A percentile compares a stretch with the other conserved stretches of the same genome.
These are phyloP conservation scores for Puntigrus tetrazona DNA, from an alignment of 2,113 vertebrate species.

Conservation along the genomic window DNA sequence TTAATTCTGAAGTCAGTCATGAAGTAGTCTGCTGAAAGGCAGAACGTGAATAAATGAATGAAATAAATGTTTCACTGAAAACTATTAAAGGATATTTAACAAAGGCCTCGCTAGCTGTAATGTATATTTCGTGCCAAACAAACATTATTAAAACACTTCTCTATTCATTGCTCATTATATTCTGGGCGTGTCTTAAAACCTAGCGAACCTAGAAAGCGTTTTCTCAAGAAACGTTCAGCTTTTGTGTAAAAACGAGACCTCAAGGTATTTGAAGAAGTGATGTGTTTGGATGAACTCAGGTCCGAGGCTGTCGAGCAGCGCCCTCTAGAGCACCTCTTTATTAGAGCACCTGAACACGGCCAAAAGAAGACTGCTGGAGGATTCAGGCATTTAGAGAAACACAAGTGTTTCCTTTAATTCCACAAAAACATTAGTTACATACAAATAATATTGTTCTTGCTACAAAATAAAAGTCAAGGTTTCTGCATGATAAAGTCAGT, in stretches of 20 bases:
- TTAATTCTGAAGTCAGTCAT: neutral
- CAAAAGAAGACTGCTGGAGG: too few species aligned
- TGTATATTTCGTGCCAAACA: too few species aligned
- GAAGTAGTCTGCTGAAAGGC: neutral
- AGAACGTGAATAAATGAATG: neutral
- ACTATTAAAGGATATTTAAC: too few species aligned
- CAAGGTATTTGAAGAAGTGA: too few species aligned
- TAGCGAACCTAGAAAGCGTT: neutral
- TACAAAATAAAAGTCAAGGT: constrained; percentile 53
- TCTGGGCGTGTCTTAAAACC: neutral
- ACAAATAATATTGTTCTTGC: constrained; percentile 54
- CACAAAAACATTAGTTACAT: constrained; percentile 63
- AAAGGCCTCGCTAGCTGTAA: too few species aligned
- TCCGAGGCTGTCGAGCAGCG: too few species aligned
- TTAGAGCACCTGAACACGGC: too few species aligned
- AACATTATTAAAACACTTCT: neutral
- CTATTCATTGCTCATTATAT: neutral
- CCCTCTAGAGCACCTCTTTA: too few species aligned
- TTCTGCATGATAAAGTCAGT: constrained; percentile 66
- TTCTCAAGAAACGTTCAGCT: too few species aligned
- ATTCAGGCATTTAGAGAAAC: too few species aligned
- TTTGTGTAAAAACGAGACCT: neutral
- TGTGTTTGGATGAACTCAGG: too few species aligned
- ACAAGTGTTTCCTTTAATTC: constrained; percentile 60
- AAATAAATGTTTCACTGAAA: neutral